Evolutionary conservation across 2,888 invertebrate species (phyloP).

Genomic region (Alcis repandata): DNA sequence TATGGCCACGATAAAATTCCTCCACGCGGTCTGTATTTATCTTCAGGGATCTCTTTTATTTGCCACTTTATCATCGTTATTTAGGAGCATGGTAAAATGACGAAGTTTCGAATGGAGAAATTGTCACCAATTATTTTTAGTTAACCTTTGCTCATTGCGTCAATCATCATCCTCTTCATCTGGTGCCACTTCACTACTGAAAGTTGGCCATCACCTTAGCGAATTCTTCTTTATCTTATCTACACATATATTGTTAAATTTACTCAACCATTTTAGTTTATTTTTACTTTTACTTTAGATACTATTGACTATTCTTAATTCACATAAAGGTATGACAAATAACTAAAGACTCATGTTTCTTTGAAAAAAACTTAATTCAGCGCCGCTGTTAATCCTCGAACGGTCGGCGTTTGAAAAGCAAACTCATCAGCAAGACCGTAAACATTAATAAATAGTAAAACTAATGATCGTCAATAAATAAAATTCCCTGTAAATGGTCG

Average conservation of each 20-base stretch:
- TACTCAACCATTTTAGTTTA: too few relatives aligned
- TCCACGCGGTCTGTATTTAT: constrained; percentile 67
- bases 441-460: constrained; percentile 61
- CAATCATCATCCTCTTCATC: too few relatives aligned
- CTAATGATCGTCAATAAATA: constrained; percentile 64
- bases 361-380: constrained; percentile 10
- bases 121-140: neutral
- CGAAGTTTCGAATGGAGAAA: constrained; percentile 46
- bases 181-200: too few relatives aligned
- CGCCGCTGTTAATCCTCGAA: constrained; percentile 33
- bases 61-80: constrained; percentile 79
- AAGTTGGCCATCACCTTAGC: too few relatives aligned
- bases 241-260: neutral
- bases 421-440: constrained; percentile 43
- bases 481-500: constrained; percentile 64
- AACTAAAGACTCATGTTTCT: neutral
- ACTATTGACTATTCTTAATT: neutral
- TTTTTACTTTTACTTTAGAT: neutral
- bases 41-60: constrained; percentile 77
- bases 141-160: neutral
- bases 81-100: constrained; percentile 76
- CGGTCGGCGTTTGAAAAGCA: constrained; percentile 42
- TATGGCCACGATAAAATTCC: constrained; percentile 74
- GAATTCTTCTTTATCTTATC: too few relatives aligned
- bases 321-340: neutral